These are phyloP conservation scores for Sebastes hubbsi DNA, from an alignment of 2,797 vertebrate genomes.

Conservation along the genomic window DNA sequence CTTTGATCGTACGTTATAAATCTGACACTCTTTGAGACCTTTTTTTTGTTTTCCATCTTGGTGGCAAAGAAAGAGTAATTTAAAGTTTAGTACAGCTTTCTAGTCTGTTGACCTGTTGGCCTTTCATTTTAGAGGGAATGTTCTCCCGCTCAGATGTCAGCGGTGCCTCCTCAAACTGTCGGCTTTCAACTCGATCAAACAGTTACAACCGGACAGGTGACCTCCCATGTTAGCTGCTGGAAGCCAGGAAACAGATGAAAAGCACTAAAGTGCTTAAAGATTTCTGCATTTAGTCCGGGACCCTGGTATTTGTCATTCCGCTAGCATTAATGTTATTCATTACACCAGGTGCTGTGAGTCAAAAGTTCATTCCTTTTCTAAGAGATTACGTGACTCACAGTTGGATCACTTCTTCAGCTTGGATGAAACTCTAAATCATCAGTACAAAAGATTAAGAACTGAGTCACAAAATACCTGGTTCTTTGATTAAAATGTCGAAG, in stretches of 20 bases:
- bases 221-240: neutral
- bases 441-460: neutral
- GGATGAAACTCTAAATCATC: neutral
- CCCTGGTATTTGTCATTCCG: neutral
- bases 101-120: neutral
- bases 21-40: neutral
- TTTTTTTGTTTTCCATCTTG: neutral
- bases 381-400: neutral
- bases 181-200: neutral
- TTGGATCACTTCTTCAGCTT: neutral
- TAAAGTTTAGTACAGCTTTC: neutral
- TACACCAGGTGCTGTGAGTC: neutral
- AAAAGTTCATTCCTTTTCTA: neutral
- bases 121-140: neutral
- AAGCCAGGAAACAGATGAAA: neutral
- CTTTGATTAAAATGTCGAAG: neutral
- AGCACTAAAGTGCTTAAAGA: neutral
- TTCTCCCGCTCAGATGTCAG: neutral
- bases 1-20: slow-evolving; percentile 1
- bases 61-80: neutral
- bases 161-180: neutral
- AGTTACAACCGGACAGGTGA: neutral
- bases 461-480: neutral
- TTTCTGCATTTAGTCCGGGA: neutral
- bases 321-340: neutral